Percentiles rank a stretch among this genome's conserved stretches.
Evolutionary conservation across 1,140 invertebrate genomes (phyloP).

Genomic region (Idris sp.): DNA sequence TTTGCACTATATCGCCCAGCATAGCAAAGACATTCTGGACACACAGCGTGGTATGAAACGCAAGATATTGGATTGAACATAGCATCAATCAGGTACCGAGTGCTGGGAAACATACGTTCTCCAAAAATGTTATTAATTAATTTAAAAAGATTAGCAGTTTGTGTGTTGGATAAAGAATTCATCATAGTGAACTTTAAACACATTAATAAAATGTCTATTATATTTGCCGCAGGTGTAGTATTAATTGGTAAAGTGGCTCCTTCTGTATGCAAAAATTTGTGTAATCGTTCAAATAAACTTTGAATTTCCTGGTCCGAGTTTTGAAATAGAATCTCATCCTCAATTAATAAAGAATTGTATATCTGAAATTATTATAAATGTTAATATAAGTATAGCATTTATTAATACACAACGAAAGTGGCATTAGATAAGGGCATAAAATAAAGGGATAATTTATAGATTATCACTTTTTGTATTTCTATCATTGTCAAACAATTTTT

Average conservation of each 20-base stretch:
- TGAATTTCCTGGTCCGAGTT: too few relatives aligned
- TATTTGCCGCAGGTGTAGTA: slow-evolving; percentile 2
- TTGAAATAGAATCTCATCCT: too few relatives aligned
- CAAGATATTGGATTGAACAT: slow-evolving; percentile 35
- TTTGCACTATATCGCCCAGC: not conserved
- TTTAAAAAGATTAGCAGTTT: slow-evolving; percentile 9
- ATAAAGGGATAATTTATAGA: too few relatives aligned
- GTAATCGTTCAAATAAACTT: too few relatives aligned
- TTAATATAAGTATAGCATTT: too few relatives aligned
- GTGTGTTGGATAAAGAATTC: slow-evolving; percentile 15
- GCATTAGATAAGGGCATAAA: too few relatives aligned
- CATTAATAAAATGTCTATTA: slow-evolving; percentile 31
- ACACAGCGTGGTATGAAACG: slow-evolving; percentile 41
- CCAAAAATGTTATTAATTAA: slow-evolving; percentile 43
- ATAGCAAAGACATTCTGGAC: slow-evolving; percentile 7
- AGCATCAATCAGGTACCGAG: slow-evolving; percentile 40
- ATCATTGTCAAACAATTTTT: too few relatives aligned
- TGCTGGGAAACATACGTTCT: slow-evolving; percentile 27
- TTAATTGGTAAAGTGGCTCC: slow-evolving; percentile 8
- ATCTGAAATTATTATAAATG: too few relatives aligned
- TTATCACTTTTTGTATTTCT: too few relatives aligned
- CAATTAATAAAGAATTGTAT: too few relatives aligned
- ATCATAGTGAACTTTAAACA: slow-evolving; percentile 5
- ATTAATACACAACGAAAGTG: too few relatives aligned
- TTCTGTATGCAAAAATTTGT: slow-evolving; percentile 8